Percentiles rank a stretch among this genome's conserved stretches.
These are phyloP conservation scores for Alligator sinensis DNA, from an alignment of 2,113 vertebrate species.

Conservation along the genomic window DNA sequence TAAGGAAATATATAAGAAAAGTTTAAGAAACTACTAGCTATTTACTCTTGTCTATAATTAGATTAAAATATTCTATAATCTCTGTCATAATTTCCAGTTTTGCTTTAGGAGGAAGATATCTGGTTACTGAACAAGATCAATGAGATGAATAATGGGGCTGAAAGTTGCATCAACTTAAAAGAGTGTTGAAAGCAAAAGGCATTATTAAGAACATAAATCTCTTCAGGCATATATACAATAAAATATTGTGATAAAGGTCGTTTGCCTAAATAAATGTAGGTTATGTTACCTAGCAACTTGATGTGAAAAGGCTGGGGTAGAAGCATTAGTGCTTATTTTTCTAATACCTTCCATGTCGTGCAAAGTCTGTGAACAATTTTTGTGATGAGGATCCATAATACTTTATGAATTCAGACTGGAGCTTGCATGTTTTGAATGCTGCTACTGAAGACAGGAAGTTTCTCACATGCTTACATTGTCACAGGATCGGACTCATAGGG, in stretches of 20 bases:
- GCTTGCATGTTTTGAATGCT: background rate
- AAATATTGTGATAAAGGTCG: background rate
- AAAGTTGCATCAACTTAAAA: constrained; percentile 23
- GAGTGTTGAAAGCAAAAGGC: background rate
- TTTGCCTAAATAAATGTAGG: background rate
- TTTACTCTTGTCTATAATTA: background rate
- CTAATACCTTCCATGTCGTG: background rate
- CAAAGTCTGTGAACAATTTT: background rate
- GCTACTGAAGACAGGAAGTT: background rate
- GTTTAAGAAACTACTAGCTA: background rate
- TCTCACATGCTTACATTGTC: rapidly evolving
- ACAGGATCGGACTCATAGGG: background rate
- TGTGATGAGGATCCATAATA: background rate
- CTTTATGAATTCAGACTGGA: background rate
- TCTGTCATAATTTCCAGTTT: constrained; percentile 47
- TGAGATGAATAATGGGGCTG: background rate
- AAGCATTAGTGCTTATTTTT: background rate
- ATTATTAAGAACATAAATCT: background rate
- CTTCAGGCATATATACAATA: constrained; percentile 32
- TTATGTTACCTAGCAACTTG: background rate
- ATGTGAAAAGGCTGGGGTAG: background rate
- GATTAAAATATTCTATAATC: constrained; percentile 2
- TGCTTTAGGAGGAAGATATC: background rate
- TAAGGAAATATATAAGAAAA: background rate
- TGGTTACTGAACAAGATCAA: background rate